Evolutionary conservation across 2,888 invertebrate genomes (phyloP).

Genomic region (Eristalis arbustorum): DNA sequence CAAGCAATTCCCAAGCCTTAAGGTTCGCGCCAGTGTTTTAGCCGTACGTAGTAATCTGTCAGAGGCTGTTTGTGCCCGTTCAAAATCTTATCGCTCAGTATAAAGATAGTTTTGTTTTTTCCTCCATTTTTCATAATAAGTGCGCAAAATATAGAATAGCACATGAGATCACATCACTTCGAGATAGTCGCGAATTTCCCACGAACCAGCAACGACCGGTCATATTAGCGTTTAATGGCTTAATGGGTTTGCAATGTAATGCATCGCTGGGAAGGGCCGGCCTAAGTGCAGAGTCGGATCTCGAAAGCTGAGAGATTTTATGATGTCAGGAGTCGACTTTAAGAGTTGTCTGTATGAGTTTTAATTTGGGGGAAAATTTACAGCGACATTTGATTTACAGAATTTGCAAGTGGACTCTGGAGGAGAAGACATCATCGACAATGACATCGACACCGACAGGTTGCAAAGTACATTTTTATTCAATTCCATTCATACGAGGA

Average conservation of each 20-base stretch:
- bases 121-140: neutral
- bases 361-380: neutral
- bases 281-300: neutral
- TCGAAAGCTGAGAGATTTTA: neutral
- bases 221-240: neutral
- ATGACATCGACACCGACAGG: too few relatives aligned
- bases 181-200: neutral
- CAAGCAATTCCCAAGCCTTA: neutral
- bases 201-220: neutral
- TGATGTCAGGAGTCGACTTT: neutral
- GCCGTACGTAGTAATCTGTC: neutral
- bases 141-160: neutral
- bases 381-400: too few relatives aligned
- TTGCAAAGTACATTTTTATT: too few relatives aligned
- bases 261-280: neutral
- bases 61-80: neutral
- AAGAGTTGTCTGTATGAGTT: neutral
- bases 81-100: neutral
- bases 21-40: neutral
- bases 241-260: neutral
- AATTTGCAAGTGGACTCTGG: too few relatives aligned
- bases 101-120: neutral
- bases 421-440: too few relatives aligned
- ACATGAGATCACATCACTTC: neutral
- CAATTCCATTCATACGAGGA: too few relatives aligned